Evolutionary conservation across 2,113 vertebrate genomes (phyloP).

Genomic region (Carassius carassius): DNA sequence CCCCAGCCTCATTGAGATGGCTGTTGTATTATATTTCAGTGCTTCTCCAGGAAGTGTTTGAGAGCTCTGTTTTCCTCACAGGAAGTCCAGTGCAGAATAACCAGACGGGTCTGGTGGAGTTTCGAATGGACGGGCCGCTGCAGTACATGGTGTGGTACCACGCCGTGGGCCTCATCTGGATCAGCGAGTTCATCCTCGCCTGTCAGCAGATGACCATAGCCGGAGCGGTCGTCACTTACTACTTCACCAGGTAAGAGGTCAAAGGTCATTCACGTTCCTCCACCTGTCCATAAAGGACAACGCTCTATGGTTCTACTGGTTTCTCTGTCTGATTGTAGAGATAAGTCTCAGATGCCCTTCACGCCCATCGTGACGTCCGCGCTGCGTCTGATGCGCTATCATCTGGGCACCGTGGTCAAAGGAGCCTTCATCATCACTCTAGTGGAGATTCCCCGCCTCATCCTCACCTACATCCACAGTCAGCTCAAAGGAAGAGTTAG

Average conservation of each 20-base stretch:
- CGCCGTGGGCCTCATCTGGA: slow-evolving; percentile 93
- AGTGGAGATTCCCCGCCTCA: slow-evolving; percentile 95
- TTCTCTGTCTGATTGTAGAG: slow-evolving; percentile 67
- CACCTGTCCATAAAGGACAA: background rate
- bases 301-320: background rate
- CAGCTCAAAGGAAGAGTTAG: slow-evolving; percentile 97
- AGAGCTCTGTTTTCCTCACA: slow-evolving; percentile 59
- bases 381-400: slow-evolving; percentile 87
- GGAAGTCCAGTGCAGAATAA: slow-evolving; percentile 83
- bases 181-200: slow-evolving; percentile 95
- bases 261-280: background rate
- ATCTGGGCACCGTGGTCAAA: slow-evolving; percentile 94
- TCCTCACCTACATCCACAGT: slow-evolving; percentile 93
- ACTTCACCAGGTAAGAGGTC: slow-evolving; percentile 89
- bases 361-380: slow-evolving; percentile 89
- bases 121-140: slow-evolving; percentile 80
- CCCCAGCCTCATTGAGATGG: too few species aligned
- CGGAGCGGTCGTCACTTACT: slow-evolving; percentile 97
- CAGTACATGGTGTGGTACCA: slow-evolving; percentile 98
- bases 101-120: slow-evolving; percentile 84
- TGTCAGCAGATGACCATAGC: slow-evolving; percentile 98
- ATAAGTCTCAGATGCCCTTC: slow-evolving; percentile 87
- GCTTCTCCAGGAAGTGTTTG: background rate
- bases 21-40: background rate
- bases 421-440: slow-evolving; percentile 98